These are phyloP conservation scores for Cavia porcellus DNA, from an alignment of 2,113 vertebrate species.

Conservation along the genomic window DNA sequence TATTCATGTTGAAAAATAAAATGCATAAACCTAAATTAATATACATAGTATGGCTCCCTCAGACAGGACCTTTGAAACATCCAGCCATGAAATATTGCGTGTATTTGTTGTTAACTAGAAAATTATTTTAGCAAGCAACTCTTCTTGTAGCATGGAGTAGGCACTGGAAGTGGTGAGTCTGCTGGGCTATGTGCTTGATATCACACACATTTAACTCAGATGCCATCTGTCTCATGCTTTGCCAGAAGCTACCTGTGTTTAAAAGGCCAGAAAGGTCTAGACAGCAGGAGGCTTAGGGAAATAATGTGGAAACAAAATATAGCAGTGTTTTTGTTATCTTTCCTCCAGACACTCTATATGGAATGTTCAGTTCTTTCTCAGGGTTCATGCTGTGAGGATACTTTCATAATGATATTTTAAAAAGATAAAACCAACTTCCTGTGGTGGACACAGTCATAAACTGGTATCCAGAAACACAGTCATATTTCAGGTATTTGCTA, in stretches of 20 bases:
- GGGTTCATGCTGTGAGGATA: conserved; percentile 42
- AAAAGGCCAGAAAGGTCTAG: conserved; percentile 77
- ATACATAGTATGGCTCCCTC: conserved; percentile 61
- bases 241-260: conserved; percentile 80
- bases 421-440: conserved; percentile 41
- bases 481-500: neutral
- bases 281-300: conserved; percentile 77
- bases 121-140: conserved; percentile 77
- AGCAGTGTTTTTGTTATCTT: conserved; percentile 47
- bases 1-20: conserved; percentile 75
- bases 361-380: neutral
- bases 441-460: neutral
- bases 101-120: conserved; percentile 75
- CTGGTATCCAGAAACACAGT: neutral
- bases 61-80: conserved; percentile 63
- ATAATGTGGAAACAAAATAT: conserved; percentile 59
- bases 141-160: conserved; percentile 63
- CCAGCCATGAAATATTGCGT: conserved; percentile 62
- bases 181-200: conserved; percentile 82
- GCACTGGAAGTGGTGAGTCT: conserved; percentile 56
- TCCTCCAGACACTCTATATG: neutral
- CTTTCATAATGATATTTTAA: conserved; percentile 58
- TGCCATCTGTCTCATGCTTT: conserved; percentile 87
- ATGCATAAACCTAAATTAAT: conserved; percentile 77
- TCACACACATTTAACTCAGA: conserved; percentile 85